Conservation (phyloP, 2,113 vertebrate genomes). For the Gasterosteus aculeatus region DNA sequence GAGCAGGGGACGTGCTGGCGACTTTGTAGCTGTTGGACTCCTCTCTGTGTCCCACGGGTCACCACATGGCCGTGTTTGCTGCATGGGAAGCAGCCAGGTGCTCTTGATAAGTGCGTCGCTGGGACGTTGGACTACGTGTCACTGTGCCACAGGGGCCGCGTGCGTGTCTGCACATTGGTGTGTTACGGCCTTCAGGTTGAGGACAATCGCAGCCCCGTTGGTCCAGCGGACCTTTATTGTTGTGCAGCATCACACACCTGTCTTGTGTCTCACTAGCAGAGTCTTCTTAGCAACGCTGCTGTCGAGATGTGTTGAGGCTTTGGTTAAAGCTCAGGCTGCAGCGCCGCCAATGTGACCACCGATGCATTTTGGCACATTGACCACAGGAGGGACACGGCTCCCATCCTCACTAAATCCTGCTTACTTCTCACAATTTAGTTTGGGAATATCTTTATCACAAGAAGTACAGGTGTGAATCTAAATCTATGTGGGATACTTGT, state of each 20-base stretch:
- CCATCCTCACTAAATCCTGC: neutral
- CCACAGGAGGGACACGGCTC: conserved; percentile 68
- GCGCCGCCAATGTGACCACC: neutral
- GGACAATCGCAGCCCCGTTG: neutral
- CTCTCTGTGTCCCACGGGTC: conserved; percentile 16
- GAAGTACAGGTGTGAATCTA: neutral
- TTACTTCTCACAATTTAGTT: neutral
- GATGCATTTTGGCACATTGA: conserved; percentile 41
- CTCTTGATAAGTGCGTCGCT: conserved; percentile 58
- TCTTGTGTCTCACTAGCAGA: neutral
- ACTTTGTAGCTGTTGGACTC: conserved; percentile 35
- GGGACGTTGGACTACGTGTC: conserved; percentile 77
- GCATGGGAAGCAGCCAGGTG: conserved; percentile 81
- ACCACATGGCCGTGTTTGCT: conserved; percentile 40
- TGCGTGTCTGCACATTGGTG: neutral
- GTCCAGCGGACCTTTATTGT: neutral
- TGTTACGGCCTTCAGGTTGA: neutral
- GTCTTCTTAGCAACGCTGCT: neutral
- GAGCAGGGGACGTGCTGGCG: conserved; percentile 1
- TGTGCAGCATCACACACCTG: neutral
- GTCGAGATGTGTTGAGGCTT: conserved; percentile 4
- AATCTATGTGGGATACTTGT: neutral
- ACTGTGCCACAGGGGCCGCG: conserved; percentile 32
- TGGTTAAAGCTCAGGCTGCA: conserved; percentile 4
- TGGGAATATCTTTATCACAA: neutral